A percentile compares a stretch with the other conserved stretches of the same genome.
phyloP scores from a whole-genome alignment of 2,113 vertebrate species.

The Eclectus roratus region DNA sequence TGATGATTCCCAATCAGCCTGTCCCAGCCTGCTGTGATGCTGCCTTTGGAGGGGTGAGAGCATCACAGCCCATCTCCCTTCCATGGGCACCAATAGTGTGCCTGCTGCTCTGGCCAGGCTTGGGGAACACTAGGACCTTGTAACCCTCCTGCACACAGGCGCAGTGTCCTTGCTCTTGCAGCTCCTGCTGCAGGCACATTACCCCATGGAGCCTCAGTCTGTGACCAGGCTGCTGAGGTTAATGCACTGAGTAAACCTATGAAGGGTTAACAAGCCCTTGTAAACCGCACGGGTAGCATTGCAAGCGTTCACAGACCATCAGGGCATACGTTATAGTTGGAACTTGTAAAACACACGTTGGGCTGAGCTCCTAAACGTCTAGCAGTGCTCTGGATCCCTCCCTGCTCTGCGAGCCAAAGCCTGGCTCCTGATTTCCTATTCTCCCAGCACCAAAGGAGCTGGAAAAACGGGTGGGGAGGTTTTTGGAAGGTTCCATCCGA shows the following conservation, averaged over 20 bases:
- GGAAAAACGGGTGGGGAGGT: neutral
- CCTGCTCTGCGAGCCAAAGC: neutral
- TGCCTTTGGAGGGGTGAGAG: neutral
- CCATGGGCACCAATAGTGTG: accelerated
- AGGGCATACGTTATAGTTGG: neutral
- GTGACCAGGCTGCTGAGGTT: neutral
- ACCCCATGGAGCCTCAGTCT: accelerated
- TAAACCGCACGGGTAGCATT: accelerated
- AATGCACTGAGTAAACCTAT: neutral
- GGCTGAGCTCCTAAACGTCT: neutral
- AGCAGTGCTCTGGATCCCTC: neutral
- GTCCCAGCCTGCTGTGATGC: neutral
- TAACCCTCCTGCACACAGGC: neutral
- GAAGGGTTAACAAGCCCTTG: neutral
- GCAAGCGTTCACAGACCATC: neutral
- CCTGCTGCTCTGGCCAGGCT: neutral
- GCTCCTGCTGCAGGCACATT: accelerated
- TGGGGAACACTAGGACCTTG: neutral
- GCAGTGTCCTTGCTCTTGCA: neutral
- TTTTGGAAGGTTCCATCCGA: neutral
- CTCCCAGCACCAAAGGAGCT: neutral
- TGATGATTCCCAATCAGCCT: neutral
- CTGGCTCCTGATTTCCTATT: accelerated
- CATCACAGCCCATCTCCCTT: neutral
- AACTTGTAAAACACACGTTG: neutral